Conservation (phyloP, 1,140 invertebrate species). For the Drosophila mojavensis region DNA sequence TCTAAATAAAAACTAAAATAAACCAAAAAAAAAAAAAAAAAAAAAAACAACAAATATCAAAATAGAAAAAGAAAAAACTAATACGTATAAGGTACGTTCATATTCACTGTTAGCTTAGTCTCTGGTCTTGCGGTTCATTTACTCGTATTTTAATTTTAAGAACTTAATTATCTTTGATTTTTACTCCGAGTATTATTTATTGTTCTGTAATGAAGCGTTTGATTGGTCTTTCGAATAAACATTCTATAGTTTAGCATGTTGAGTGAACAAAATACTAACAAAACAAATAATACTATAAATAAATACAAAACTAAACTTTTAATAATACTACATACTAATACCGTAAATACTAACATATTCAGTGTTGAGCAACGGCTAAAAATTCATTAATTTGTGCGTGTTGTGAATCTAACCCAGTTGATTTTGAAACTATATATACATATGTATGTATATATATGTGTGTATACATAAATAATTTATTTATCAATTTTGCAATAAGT, state of each 20-base stretch:
- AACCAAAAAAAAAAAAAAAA: slow-evolving; percentile 40
- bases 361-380: slow-evolving; percentile 28
- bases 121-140: slow-evolving; percentile 67
- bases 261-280: slow-evolving; percentile 64
- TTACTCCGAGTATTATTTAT: slow-evolving; percentile 37
- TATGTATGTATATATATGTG: not conserved
- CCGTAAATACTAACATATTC: slow-evolving; percentile 37
- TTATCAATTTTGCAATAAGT: not conserved
- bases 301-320: slow-evolving; percentile 13
- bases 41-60: slow-evolving; percentile 34
- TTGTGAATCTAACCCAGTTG: slow-evolving; percentile 42
- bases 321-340: slow-evolving; percentile 14
- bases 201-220: slow-evolving; percentile 71
- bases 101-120: slow-evolving; percentile 73
- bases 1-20: slow-evolving; percentile 46
- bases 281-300: slow-evolving; percentile 17
- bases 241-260: slow-evolving; percentile 74
- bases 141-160: slow-evolving; percentile 19
- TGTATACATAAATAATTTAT: not conserved
- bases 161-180: slow-evolving; percentile 10
- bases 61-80: slow-evolving; percentile 19
- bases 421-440: slow-evolving; percentile 42
- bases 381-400: slow-evolving; percentile 48
- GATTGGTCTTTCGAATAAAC: slow-evolving; percentile 69
- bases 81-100: slow-evolving; percentile 15